Evolutionary conservation across 2,113 vertebrate species (phyloP).

Genomic region (Pheucticus melanocephalus): DNA sequence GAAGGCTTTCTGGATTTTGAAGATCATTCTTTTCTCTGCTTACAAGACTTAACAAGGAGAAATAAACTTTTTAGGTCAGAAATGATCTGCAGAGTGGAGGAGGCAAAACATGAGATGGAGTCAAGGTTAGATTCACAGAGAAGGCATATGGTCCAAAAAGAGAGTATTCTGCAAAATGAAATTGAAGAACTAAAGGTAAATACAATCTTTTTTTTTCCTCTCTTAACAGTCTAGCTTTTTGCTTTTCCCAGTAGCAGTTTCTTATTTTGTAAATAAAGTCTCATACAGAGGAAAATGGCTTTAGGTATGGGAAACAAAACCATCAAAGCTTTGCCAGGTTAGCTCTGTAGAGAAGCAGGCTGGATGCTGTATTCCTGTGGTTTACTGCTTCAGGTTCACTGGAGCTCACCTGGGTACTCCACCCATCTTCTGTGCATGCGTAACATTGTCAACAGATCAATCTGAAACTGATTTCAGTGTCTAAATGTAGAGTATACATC

Average conservation of each 20-base stretch:
- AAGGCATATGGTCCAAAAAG: slow-evolving; percentile 91
- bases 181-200: slow-evolving; percentile 88
- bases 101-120: slow-evolving; percentile 88
- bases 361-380: neutral
- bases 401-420: neutral
- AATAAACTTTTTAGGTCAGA: slow-evolving; percentile 76
- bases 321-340: neutral
- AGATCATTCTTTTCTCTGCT: neutral
- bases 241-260: neutral
- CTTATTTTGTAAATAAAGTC: neutral
- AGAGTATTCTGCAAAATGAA: slow-evolving; percentile 83
- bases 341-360: neutral
- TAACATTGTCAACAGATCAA: neutral
- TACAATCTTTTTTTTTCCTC: neutral
- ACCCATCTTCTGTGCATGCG: fast-evolving
- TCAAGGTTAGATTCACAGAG: slow-evolving; percentile 88
- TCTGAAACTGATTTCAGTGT: neutral
- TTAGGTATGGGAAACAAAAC: neutral
- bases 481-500: neutral
- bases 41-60: slow-evolving; percentile 7
- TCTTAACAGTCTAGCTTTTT: neutral
- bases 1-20: neutral
- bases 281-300: neutral
- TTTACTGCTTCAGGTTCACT: neutral
- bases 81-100: slow-evolving; percentile 86